These are phyloP conservation scores for Sorex araneus DNA, from an alignment of 2,113 vertebrate genomes.

Conservation along the genomic window DNA sequence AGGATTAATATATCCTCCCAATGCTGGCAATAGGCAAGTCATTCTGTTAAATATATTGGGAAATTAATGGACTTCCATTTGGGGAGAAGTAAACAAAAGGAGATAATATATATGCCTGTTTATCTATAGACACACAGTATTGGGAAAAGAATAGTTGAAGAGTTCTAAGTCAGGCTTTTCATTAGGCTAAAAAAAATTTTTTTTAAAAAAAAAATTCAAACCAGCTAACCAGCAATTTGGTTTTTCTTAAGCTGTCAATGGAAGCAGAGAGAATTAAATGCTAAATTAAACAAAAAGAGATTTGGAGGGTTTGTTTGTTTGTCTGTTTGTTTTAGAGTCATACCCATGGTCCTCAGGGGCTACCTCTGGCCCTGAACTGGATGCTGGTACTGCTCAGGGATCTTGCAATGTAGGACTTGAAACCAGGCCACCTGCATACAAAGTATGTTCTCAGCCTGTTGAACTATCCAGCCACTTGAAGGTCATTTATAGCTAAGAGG, in stretches of 20 bases:
- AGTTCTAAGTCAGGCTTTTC: conserved; percentile 56
- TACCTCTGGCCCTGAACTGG: too few species aligned
- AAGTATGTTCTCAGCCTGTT: too few species aligned
- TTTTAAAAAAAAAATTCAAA: not conserved
- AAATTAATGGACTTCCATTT: conserved; percentile 79
- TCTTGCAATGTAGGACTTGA: too few species aligned
- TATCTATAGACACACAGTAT: conserved; percentile 73
- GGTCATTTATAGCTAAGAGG: too few species aligned
- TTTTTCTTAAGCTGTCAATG: conserved; percentile 64
- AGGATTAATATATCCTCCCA: conserved; percentile 74
- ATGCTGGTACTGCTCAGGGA: too few species aligned
- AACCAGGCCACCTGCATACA: too few species aligned
- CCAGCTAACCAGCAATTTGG: conserved; percentile 39
- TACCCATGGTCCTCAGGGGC: too few species aligned
- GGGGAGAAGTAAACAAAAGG: conserved; percentile 81
- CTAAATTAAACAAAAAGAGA: conserved; percentile 25
- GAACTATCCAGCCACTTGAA: too few species aligned
- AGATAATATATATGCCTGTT: conserved; percentile 75
- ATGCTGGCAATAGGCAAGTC: conserved; percentile 67
- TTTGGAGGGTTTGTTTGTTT: not conserved
- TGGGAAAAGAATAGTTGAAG: conserved; percentile 53
- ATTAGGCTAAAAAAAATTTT: conserved; percentile 43
- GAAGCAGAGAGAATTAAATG: conserved; percentile 52
- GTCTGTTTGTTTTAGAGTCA: too few species aligned
- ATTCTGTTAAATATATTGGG: conserved; percentile 76